Evolutionary conservation across 2,888 invertebrate species (phyloP).

Genomic region (Cactoblastis cactorum): DNA sequence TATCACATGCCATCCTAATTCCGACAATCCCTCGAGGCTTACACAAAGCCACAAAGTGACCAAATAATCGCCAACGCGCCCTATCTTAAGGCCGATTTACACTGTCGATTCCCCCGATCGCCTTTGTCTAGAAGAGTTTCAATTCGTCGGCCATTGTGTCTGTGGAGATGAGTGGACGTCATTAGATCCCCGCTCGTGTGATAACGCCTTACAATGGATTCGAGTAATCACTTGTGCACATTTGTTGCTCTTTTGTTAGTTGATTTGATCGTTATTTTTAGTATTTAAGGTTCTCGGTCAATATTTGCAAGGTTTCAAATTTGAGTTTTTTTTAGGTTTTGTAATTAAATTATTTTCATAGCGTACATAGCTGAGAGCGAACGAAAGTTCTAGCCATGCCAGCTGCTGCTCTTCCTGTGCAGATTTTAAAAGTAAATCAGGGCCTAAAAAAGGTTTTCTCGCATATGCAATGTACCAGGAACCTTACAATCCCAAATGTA

Average conservation of each 20-base stretch:
- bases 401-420: too few relatives aligned
- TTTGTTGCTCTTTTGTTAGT: conserved; percentile 23
- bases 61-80: conserved; percentile 5
- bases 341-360: too few relatives aligned
- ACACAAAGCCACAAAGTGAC: conserved; percentile 10
- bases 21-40: conserved; percentile 27
- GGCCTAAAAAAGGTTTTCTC: too few relatives aligned
- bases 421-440: too few relatives aligned
- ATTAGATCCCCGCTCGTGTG: conserved; percentile 22
- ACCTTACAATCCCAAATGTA: too few relatives aligned
- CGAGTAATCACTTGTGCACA: conserved; percentile 57
- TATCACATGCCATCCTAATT: not conserved
- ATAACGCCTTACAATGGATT: conserved; percentile 69
- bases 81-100: conserved; percentile 47
- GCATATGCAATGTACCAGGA: too few relatives aligned
- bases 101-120: conserved; percentile 27
- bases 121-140: conserved; percentile 44
- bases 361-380: too few relatives aligned
- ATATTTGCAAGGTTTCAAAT: conserved; percentile 14
- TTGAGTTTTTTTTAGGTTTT: too few relatives aligned
- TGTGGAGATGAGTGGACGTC: conserved; percentile 51
- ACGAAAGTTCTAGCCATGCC: too few relatives aligned
- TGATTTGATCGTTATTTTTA: not conserved
- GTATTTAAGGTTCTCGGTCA: conserved; percentile 15
- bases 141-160: conserved; percentile 69